Base-by-base conservation (phyloP, 2,888 invertebrate species). In the Stenchaetothrips biformis region DNA sequence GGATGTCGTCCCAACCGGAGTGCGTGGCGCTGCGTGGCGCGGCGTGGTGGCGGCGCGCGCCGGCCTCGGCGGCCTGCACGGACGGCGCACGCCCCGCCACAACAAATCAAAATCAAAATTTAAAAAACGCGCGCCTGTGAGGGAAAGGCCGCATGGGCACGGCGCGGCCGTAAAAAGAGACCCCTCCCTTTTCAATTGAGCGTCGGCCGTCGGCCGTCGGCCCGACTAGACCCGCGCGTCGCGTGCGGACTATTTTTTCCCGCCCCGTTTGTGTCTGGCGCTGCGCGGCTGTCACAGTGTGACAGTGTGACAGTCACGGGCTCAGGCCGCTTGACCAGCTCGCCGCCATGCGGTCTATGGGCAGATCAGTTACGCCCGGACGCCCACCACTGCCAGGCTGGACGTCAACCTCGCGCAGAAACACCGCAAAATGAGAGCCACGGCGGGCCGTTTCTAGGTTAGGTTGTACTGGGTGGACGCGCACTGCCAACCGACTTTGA, bases 131-230 rank as follows among this genome's bases (percentile, higher is more conserved):
- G 37, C 37, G 37, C 37, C 37, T 37, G 37, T 37, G 37, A 37
- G 37, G 37, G 37, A 37, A 37, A 37, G 37, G 53, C 53, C 18
- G 53, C 6, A 11, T 13, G 13, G 53, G 53, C 6, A 13, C 9
- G 53, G 16, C 53, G 0, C 9, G 53, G 53, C 53, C 53, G 53
- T 53, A 53, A 53, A 8, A 53, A 53, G 16, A 53, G 18, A 53
- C 53, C 67, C 7, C 59, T 18, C 21, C 21, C 67, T 25, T 74
- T 74, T 74, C 67, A 11, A 74, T 74, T 74, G 67, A 25, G 21
- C 67, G 21, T 11, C 53, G 2, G 53, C 53, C 53, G 53, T 16
- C 13, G 84, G 83, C 83, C 83, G 82, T 82, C 82, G 82, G 81
- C 74, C 47, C 82, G 84, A 49, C 81, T 81, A 79, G 78, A n/a